phyloP scores from a whole-genome alignment of 2,888 invertebrate species.

The Melitaea athalia region DNA sequence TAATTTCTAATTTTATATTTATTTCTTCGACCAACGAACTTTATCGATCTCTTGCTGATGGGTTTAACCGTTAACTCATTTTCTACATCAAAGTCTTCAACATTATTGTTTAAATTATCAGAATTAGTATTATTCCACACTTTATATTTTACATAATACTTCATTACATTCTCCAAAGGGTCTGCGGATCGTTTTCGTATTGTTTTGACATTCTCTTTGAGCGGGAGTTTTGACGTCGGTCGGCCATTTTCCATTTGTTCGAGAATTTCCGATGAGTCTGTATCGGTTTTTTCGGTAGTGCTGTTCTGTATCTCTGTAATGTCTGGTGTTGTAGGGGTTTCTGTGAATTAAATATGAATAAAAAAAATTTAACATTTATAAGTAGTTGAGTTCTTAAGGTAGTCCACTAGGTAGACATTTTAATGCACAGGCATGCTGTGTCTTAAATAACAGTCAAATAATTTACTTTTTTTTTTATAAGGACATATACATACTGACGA shows the following conservation, averaged over 20 bases:
- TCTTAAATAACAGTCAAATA: too few species aligned
- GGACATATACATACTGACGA: slow-evolving; percentile 36
- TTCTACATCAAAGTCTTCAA: slow-evolving; percentile 26
- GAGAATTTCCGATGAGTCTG: slow-evolving; percentile 33
- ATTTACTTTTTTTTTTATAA: too few species aligned
- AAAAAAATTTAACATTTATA: too few species aligned
- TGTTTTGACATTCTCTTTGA: slow-evolving; percentile 41
- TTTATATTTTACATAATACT: slow-evolving; percentile 67
- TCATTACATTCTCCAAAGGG: slow-evolving; percentile 53
- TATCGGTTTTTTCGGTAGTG: slow-evolving; percentile 9
- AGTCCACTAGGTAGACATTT: too few species aligned
- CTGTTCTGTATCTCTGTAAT: slow-evolving; percentile 1
- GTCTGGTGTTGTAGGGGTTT: slow-evolving; percentile 7
- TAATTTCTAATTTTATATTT: not conserved
- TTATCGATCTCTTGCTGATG: slow-evolving; percentile 7
- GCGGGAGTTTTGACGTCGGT: slow-evolving; percentile 37
- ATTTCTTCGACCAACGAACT: not conserved
- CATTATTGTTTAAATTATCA: slow-evolving; percentile 7
- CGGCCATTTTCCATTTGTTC: slow-evolving; percentile 40
- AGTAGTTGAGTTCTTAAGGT: too few species aligned
- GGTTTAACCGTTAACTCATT: slow-evolving; percentile 27
- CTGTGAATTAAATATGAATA: slow-evolving; percentile 3
- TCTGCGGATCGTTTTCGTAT: slow-evolving; percentile 53
- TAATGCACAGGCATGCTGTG: too few species aligned
- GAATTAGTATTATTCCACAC: slow-evolving; percentile 54